Evolutionary conservation across 2,888 invertebrate species (phyloP), one percentile per base, ranked within the genome.

Genomic region (Enchytraeus crypticus): DNA sequence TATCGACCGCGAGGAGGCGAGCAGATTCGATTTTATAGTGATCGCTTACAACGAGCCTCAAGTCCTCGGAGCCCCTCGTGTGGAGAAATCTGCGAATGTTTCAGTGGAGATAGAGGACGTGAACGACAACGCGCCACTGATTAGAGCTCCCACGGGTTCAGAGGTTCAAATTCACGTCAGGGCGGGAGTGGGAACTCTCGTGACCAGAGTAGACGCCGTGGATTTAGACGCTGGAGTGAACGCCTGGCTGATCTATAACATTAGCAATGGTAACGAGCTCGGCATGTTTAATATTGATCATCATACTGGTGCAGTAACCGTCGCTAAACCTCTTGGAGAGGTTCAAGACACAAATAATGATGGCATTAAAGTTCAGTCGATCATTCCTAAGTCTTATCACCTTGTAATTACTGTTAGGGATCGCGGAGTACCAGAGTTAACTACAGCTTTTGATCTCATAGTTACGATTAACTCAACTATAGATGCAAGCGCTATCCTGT

Each of bases 1-100:
- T 2, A 86, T 93, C 67, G 92, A 93, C 73, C 83, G 90, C 34
- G 91, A 92, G 75, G 82, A 84, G 55, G 84, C 85, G 60, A 84
- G 86, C 49, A 84, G 85, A 14, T 92, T 90, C 74, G 81, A 85
- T 2, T 81, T 93, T 45, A 86, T 87, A 49, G 84, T 92, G 53
- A 84, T 89, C 74, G 92, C 91, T 0, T 88, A 89, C 67, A 91
- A 90, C 72, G 88, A 88, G 60, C 38, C 38, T 18, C 38, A 18
- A 8, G 38, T 8, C 11, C 8, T 8, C 38, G 11, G 8, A 8
- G 11, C 18, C 18, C 38, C 38, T 18, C 38, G 11, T 18, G 38
- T 8, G 38, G 38, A 18, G 38, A 38, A 18, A 8, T 11, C 11
- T 18, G 38, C 18, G 8, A 38, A 38, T 18, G 38, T 38, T 8